A percentile compares a stretch with the other conserved stretches of the same genome.
Conservation (phyloP, 2,888 invertebrate genomes). For the Acholoe squamosa region DNA sequence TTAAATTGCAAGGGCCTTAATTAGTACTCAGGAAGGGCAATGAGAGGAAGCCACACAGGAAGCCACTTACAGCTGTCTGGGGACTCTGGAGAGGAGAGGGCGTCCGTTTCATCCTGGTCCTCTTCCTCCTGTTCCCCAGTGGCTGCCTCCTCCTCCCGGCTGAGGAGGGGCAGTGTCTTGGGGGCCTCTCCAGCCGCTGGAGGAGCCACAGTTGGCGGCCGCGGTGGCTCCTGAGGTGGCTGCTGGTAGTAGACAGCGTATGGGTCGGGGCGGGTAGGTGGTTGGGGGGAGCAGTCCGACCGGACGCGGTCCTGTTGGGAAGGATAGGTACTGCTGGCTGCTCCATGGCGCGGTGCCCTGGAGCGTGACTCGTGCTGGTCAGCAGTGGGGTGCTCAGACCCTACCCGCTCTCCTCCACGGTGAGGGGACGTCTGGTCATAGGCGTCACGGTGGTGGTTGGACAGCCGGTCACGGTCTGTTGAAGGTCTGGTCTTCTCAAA, state of each 20-base stretch:
- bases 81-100: constrained; percentile 46
- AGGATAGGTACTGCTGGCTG: not conserved
- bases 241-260: constrained; percentile 3
- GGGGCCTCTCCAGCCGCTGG: not conserved
- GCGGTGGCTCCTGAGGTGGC: not conserved
- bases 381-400: not conserved
- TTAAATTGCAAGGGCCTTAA: not conserved
- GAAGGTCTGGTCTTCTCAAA: constrained; percentile 9
- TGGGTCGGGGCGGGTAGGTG: not conserved
- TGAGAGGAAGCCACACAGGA: not conserved
- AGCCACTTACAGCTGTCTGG: constrained; percentile 44
- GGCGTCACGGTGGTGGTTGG: not conserved
- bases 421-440: not conserved
- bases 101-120: constrained; percentile 32
- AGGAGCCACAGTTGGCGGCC: not conserved
- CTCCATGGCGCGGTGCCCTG: not conserved
- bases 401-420: not conserved
- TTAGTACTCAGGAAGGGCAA: not conserved
- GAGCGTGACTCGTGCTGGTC: not conserved
- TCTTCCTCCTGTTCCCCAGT: not conserved
- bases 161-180: not conserved
- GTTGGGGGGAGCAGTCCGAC: not conserved
- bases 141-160: not conserved
- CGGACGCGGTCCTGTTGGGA: constrained; percentile 45
- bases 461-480: not conserved